These are phyloP conservation scores for Notechis scutatus DNA, from an alignment of 2,113 vertebrate species.

Conservation along the genomic window DNA sequence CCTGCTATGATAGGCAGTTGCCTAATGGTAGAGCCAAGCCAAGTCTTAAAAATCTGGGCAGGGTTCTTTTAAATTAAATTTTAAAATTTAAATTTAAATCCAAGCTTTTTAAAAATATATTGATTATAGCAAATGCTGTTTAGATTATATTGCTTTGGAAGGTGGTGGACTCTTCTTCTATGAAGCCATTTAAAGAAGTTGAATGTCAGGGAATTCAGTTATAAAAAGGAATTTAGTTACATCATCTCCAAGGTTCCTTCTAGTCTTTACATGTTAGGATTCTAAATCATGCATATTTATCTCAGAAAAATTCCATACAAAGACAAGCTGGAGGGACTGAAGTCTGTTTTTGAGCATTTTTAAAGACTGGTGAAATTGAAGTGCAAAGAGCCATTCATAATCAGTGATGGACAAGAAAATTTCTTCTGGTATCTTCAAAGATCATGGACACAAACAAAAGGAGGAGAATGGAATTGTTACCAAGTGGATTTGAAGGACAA, in stretches of 20 bases:
- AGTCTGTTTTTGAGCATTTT: neutral
- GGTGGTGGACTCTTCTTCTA: neutral
- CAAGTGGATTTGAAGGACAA: neutral
- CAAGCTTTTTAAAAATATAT: neutral
- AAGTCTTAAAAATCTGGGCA: neutral
- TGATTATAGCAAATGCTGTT: neutral
- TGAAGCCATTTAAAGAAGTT: neutral
- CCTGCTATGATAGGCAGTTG: neutral
- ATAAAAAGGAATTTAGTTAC: neutral
- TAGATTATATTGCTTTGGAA: neutral
- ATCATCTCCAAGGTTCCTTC: neutral
- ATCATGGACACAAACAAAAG: neutral
- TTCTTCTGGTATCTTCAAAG: neutral
- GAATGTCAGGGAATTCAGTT: neutral
- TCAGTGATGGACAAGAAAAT: neutral
- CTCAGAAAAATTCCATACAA: neutral
- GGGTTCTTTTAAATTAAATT: no score
- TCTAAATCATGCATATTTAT: neutral
- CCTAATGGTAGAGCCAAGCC: neutral
- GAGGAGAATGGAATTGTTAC: neutral
- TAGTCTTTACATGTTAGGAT: neutral
- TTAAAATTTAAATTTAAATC: no score
- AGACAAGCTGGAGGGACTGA: neutral
- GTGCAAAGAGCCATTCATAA: constrained; percentile 4
- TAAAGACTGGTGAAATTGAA: neutral